Base-by-base conservation (phyloP, 2,888 invertebrate species). In the Lasioglossum pauxillum region DNA sequence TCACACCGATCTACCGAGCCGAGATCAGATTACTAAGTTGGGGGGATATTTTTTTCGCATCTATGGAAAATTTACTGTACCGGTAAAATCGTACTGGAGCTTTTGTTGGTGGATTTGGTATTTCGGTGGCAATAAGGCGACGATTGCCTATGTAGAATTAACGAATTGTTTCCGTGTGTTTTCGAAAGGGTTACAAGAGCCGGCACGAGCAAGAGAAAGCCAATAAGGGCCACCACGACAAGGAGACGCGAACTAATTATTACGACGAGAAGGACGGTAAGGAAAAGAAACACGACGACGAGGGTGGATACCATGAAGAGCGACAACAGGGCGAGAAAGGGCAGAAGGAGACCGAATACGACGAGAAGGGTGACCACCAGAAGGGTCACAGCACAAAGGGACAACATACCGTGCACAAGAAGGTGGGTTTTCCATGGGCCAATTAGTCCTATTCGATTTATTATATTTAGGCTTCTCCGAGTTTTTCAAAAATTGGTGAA, bases 221-320 rank as follows among this genome's bases (percentile, higher is more conserved):
- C 5, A 95, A 96, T 76, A 97, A 97, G 90, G 97, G 97, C 0
- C 96, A 97, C 92, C 97, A 97, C 93, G 97, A 97, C 92, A 97
- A 97, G 89, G 97, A 97, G 91, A 96, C 96, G 60, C 97, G 97
- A 91, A 95, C 96, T 31, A 96, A 97, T 35, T 96, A 97, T 87
- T 97, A 97, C 93, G 96, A 96, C 57, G 97, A 97, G 93, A 96
- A 96, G 87, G 96, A 96, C 0, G 97, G 97, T 5, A 95, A 96
- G 86, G 96, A 97, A 87, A 96, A 97, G 90, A 95, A 96, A 23
- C 96, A 97, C 91, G 96, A 97, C 87, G 96, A 97, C 83, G 97
- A 96, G 85, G 96, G 96, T 10, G 96, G 96, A 0, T 97, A 97
- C 93, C 96, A 97, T 89, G 97, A 97, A 0, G 96, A 96, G 78